Conservation (phyloP, 2,113 vertebrate species). For the Rhabdornis inornatus region DNA sequence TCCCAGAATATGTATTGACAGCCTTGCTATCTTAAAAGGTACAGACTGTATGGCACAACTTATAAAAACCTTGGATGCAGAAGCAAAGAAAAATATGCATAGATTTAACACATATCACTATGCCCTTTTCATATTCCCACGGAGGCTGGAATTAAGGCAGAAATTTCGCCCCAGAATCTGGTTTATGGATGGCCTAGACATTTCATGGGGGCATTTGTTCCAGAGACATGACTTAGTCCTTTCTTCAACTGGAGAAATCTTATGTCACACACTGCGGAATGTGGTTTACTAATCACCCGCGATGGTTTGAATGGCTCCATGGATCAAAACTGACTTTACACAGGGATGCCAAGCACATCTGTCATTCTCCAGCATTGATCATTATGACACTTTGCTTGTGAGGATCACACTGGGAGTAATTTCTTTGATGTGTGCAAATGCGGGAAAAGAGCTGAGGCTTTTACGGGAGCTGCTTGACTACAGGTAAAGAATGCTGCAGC, state of each 20-base stretch:
- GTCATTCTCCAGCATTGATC: slow-evolving; percentile 19
- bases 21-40: background rate
- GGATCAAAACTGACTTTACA: slow-evolving; percentile 36
- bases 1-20: background rate
- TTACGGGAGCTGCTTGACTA: background rate
- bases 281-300: slow-evolving; percentile 22
- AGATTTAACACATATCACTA: background rate
- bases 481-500: background rate
- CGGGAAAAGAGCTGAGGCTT: background rate
- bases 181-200: slow-evolving; percentile 12
- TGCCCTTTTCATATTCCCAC: background rate
- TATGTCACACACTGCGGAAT: background rate
- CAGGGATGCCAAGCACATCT: background rate
- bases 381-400: background rate
- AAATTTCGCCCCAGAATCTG: slow-evolving; percentile 27
- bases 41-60: background rate
- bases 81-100: background rate
- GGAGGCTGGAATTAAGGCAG: background rate
- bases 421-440: slow-evolving; percentile 25
- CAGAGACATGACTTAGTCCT: background rate
- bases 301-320: slow-evolving; percentile 29
- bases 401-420: slow-evolving; percentile 35
- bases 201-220: slow-evolving; percentile 34
- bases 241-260: background rate
- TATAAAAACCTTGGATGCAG: background rate